Evolutionary conservation across 2,797 vertebrate genomes (phyloP), one percentile per base, ranked within the genome.

Genomic region (Falco novaeseelandiae): DNA sequence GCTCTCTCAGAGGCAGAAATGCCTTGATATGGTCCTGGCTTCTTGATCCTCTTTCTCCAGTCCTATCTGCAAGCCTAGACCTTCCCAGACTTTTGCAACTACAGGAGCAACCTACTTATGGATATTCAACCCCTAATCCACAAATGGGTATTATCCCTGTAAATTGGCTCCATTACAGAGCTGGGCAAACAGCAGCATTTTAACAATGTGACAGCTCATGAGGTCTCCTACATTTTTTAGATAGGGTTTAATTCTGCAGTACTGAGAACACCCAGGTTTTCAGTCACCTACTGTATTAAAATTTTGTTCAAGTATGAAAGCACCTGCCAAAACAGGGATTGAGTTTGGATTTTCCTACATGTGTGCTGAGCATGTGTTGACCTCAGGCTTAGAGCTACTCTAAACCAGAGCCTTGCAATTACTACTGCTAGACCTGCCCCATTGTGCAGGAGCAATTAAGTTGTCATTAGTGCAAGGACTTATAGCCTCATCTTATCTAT

Each of bases 21-120:
- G 6, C 7, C 10, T 70, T 67, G 38, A 2, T 8, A 14, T 1
- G 3, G 10, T n/a, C 11, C 8, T 42, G 4, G 12, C 42, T 70
- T n/a, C 26, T 70, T 22, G 23, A 14, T 46, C 14, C 9, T 22
- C 3, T 79, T 84, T 44, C 10, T 72, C 19, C 29, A 73, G 13
- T 3, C 46, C 19, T 69, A 6, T 5, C 25, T 78, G 16, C 0
- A 0, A 81, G 9, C 7, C 14, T 7, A 61, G 54, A 89, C 5
- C 8, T 71, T 72, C 66, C 79, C 58, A 51, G 30, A 18, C 18
- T 23, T 17, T 34, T 72, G 36, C 14, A 81, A 11, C 8, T 11
- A 34, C 26, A 0, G 0, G 21, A 77, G 20, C 4, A 48, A 61
- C 16, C 4, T 29, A 10, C 3, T 34, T 6, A 23, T 34, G 20